A percentile compares a stretch with the other conserved stretches of the same genome.
phyloP scores from a whole-genome alignment of 1,140 invertebrate genomes.

The Brachionus paranguensis region DNA sequence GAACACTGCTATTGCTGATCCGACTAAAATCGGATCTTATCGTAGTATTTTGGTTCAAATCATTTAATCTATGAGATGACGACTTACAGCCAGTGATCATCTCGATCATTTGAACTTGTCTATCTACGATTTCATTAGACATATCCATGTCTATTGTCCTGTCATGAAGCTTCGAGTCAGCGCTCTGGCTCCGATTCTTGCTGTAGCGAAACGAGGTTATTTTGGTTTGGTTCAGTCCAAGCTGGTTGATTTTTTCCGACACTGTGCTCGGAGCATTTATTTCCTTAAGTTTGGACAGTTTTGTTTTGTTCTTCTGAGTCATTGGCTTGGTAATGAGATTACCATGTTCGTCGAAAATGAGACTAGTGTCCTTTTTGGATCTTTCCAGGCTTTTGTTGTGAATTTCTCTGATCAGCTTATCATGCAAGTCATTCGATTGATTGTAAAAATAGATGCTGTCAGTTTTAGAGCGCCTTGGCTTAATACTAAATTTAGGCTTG shows the following conservation, averaged over 20 bases:
- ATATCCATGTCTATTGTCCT: background rate
- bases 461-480: slow-evolving; percentile 7
- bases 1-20: background rate
- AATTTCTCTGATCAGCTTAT: slow-evolving; percentile 30
- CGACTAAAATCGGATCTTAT: slow-evolving; percentile 35
- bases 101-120: slow-evolving; percentile 20
- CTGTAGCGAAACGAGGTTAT: background rate
- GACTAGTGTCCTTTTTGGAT: slow-evolving; percentile 11
- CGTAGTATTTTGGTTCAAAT: slow-evolving; percentile 8
- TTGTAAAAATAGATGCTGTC: slow-evolving; percentile 3
- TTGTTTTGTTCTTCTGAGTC: background rate
- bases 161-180: background rate
- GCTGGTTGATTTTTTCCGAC: background rate
- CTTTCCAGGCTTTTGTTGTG: slow-evolving; percentile 37
- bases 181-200: background rate
- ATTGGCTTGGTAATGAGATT: slow-evolving; percentile 11
- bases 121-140: background rate
- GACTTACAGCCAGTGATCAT: background rate
- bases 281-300: background rate
- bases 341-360: slow-evolving; percentile 21
- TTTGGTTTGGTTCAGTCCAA: background rate
- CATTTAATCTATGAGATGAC: background rate
- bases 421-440: slow-evolving; percentile 33
- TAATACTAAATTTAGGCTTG: slow-evolving; percentile 29
- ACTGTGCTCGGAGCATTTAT: background rate